phyloP scores from a whole-genome alignment of 2,113 vertebrate genomes.

The Hippocampus barbouri region DNA sequence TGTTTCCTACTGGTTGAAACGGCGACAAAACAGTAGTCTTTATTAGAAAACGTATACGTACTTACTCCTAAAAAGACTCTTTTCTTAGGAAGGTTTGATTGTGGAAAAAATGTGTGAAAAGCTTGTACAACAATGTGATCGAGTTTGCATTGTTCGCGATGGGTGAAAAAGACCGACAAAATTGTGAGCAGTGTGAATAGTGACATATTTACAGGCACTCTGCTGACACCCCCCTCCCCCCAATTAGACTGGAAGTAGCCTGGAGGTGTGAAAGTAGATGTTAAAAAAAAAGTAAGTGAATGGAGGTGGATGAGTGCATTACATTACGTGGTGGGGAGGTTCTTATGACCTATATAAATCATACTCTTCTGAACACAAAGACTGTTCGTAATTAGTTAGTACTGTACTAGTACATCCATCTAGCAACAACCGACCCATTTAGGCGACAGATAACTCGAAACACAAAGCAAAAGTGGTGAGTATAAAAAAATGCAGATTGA shows the following conservation, averaged over 20 bases:
- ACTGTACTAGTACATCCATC: neutral
- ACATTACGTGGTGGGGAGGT: neutral
- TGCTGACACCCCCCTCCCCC: neutral
- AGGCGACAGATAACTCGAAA: neutral
- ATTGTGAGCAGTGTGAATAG: neutral
- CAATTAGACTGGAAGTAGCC: neutral
- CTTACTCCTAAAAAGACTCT: no score
- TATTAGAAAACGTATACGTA: no score
- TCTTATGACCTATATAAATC: neutral
- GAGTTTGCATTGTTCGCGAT: neutral
- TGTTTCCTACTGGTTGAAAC: neutral
- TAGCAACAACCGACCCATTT: neutral
- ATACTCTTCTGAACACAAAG: neutral
- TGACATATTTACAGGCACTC: neutral
- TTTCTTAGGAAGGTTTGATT: neutral
- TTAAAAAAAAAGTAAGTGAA: neutral
- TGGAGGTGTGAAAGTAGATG: neutral
- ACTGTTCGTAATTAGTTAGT: neutral
- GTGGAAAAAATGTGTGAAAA: neutral
- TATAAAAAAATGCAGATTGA: neutral
- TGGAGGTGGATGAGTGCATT: neutral
- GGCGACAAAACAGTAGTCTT: neutral
- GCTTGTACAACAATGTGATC: neutral
- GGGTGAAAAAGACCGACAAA: neutral
- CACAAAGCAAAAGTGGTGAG: neutral